These are phyloP conservation scores for Limnephilus lunatus DNA, from an alignment of 2,888 invertebrate species.

Conservation along the genomic window DNA sequence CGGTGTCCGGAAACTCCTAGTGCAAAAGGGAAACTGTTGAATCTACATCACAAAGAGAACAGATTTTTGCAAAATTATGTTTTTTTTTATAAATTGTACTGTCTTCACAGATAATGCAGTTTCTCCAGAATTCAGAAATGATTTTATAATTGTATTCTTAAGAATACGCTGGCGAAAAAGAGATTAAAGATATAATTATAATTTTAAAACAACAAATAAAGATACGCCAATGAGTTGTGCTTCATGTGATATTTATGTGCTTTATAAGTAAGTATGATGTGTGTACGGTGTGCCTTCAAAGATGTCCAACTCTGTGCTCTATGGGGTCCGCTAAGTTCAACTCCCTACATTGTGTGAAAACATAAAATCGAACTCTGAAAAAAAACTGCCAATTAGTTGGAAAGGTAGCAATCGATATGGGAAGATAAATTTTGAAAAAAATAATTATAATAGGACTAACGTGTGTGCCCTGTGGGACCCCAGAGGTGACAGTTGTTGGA, in stretches of 20 bases:
- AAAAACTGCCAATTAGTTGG: neutral
- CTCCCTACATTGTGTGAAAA: neutral
- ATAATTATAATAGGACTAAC: neutral
- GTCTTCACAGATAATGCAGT: too few relatives aligned
- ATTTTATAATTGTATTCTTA: too few relatives aligned
- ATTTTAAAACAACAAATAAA: too few relatives aligned
- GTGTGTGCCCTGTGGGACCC: neutral
- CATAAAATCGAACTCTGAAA: neutral
- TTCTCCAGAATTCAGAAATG: too few relatives aligned
- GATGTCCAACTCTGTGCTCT: conserved; percentile 21
- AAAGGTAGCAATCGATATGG: neutral
- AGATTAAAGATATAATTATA: neutral
- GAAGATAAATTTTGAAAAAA: neutral
- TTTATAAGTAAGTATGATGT: neutral
- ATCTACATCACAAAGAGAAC: too few relatives aligned
- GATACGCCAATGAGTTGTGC: neutral
- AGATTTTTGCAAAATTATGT: too few relatives aligned
- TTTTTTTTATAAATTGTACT: too few relatives aligned
- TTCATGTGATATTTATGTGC: neutral
- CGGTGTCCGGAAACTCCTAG: too few relatives aligned
- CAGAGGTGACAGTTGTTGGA: conserved; percentile 22
- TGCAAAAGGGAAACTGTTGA: too few relatives aligned
- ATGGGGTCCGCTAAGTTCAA: conserved; percentile 7
- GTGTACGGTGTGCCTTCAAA: neutral
- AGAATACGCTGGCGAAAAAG: too few relatives aligned